Evolutionary conservation across 2,888 invertebrate genomes (phyloP).

Genomic region (Mamestra brassicae): DNA sequence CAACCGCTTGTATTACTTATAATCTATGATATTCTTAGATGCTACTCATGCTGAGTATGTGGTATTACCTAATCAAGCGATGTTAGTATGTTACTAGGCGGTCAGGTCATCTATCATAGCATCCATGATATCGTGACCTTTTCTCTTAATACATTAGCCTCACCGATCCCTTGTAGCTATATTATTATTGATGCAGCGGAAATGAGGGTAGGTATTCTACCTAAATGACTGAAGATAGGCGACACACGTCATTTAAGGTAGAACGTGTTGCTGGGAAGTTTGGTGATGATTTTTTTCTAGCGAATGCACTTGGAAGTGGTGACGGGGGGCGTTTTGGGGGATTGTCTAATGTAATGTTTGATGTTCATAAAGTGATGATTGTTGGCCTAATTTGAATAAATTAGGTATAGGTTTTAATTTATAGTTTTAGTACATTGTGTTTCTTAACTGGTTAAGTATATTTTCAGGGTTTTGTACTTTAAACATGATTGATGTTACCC

Average conservation of each 20-base stretch:
- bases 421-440: no score
- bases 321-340: neutral
- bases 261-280: neutral
- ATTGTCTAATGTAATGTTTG: no score
- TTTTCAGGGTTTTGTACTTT: no score
- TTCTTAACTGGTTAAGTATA: no score
- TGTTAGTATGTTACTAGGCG: neutral
- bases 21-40: neutral
- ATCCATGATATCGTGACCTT: constrained; percentile 26
- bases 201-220: neutral
- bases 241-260: no score
- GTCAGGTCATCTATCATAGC: constrained; percentile 48
- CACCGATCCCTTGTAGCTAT: neutral
- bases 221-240: neutral
- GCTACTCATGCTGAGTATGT: constrained; percentile 16
- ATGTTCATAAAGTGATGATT: no score
- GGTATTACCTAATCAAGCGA: constrained; percentile 9
- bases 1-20: no score
- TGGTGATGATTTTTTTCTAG: neutral
- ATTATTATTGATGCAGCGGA: neutral
- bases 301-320: neutral
- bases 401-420: no score
- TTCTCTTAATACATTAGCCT: constrained; percentile 49
- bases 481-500: no score
- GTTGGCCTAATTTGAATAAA: no score